Conservation (phyloP, 2,113 vertebrate genomes). For the Erythrolamprus reginae region DNA sequence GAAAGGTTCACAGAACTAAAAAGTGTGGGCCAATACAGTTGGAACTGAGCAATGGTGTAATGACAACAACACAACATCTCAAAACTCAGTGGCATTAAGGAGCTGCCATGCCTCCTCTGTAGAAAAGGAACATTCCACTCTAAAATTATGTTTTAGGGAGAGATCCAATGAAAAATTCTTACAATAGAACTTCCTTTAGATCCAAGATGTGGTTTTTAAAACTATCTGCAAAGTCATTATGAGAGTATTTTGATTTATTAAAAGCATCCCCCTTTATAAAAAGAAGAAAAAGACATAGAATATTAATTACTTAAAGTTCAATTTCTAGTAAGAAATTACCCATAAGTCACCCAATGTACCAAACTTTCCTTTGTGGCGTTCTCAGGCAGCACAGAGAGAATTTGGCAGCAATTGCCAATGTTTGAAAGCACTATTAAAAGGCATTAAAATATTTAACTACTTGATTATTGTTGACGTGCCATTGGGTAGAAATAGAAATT, state of each 20-base stretch:
- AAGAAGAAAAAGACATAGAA: background rate
- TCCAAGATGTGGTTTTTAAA: background rate
- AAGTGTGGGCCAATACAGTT: background rate
- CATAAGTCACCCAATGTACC: background rate
- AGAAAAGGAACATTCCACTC: background rate
- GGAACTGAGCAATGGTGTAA: background rate
- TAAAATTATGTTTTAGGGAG: background rate
- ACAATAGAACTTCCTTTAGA: background rate
- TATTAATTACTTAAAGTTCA: background rate
- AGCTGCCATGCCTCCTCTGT: background rate
- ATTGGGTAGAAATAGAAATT: background rate
- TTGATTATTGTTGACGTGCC: background rate
- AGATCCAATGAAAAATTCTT: background rate
- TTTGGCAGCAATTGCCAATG: background rate
- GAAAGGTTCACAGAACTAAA: rapidly evolving
- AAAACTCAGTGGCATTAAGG: background rate
- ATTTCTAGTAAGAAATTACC: background rate
- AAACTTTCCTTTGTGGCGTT: background rate
- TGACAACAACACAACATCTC: background rate
- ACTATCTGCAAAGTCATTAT: background rate
- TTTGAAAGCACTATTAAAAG: background rate
- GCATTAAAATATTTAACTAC: background rate
- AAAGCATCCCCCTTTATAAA: background rate
- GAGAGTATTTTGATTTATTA: background rate
- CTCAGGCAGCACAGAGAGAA: background rate